Base-by-base conservation (phyloP, 2,888 invertebrate species). In the Brachyptera risi region DNA sequence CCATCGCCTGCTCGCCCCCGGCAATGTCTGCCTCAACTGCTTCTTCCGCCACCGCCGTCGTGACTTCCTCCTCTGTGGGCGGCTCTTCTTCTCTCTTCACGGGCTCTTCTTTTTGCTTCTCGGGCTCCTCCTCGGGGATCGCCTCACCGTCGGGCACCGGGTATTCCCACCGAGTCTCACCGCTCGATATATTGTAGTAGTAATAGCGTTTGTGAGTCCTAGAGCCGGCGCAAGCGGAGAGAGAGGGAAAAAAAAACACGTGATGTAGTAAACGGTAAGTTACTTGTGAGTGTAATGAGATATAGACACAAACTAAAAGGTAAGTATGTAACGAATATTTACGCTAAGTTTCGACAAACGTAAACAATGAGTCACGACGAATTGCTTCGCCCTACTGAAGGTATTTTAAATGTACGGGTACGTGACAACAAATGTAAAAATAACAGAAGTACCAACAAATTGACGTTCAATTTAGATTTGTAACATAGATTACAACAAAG, bases 161-260 rank as follows among this genome's bases (percentile, higher is more conserved):
- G 72, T 80, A 86, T 67, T 83, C 83, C 86, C 85, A 85, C 71
- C 83, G 84, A 54, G 81, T 79, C 65, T 80, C 79, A 35, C 82
- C 83, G 24, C 79, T 82, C 64, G 72, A 71, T 64, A 77, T 72
- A 73, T 86, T 83, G 71, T 80, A 80, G 76, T 86, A 86, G 78
- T 79, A 85, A 76, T 86, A 86, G 68, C 84, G 79, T 75, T 83
- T 84, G 78, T 82, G 81, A 69, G 78, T 76, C 76, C 85, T 85
- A 62, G 47, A 65, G 47, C 61, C 44, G 9, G 11, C 40, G 40
- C 40, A 15, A 37, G 11, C 24, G 40, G 3, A n/a, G n/a, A n/a
- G n/a, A n/a, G n/a, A n/a, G n/a, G n/a, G n/a, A n/a, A n/a, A n/a
- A n/a, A n/a, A n/a, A n/a, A n/a, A n/a, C 9, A 42, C 42, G 27